A percentile compares a stretch with the other conserved stretches of the same genome.
phyloP scores from a whole-genome alignment of 2,113 vertebrate genomes.

The Stictonetta naevosa region DNA sequence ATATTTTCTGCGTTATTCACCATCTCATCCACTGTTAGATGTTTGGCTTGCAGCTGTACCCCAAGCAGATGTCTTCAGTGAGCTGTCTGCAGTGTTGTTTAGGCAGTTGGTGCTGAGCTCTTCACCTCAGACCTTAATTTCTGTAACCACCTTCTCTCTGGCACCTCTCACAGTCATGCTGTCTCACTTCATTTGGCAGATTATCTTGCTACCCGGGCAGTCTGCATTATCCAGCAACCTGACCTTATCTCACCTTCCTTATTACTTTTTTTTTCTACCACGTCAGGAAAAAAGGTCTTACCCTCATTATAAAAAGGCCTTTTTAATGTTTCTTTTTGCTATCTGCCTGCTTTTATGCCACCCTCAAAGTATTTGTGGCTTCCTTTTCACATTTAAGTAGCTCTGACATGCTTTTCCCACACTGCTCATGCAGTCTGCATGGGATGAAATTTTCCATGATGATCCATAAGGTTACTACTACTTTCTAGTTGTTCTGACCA shows the following conservation, averaged over 20 bases:
- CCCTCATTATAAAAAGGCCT: not conserved
- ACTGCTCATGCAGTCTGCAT: not conserved
- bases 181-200: not conserved
- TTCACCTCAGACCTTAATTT: constrained; percentile 36
- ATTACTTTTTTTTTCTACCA: not conserved
- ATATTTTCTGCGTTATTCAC: not conserved
- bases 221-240: not conserved
- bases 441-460: not conserved
- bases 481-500: not conserved
- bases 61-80: not conserved
- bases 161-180: not conserved
- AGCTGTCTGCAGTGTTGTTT: not conserved
- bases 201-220: not conserved
- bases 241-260: constrained; percentile 8
- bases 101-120: not conserved
- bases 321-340: not conserved
- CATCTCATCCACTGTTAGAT: not conserved
- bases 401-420: not conserved
- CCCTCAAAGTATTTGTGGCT: not conserved
- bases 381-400: not conserved
- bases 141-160: not conserved
- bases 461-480: not conserved
- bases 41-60: not conserved
- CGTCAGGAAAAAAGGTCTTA: not conserved
- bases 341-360: constrained; percentile 5